Conservation (phyloP, 2,113 vertebrate genomes). For the Gnathonemus longibarbis region DNA sequence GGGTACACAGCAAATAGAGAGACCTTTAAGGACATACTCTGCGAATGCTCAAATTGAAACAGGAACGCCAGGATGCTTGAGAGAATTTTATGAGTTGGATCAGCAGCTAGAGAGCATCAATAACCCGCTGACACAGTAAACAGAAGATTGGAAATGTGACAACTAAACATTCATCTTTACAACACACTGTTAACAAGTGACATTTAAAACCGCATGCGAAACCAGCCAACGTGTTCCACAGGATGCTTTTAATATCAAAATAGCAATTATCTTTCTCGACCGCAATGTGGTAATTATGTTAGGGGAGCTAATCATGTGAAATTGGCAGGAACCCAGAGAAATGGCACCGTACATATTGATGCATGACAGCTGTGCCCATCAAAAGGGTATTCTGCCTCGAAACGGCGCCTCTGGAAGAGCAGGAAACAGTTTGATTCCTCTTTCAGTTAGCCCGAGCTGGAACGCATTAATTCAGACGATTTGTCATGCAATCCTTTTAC, state of each 20-base stretch:
- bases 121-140: not conserved
- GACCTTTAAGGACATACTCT: not conserved
- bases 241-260: slow-evolving; percentile 41
- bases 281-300: slow-evolving; percentile 46
- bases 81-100: not conserved
- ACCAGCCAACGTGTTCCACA: slow-evolving; percentile 28
- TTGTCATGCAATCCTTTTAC: slow-evolving; percentile 54
- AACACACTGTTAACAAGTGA: slow-evolving; percentile 1
- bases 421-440: slow-evolving; percentile 46
- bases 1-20: not conserved
- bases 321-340: slow-evolving; percentile 16
- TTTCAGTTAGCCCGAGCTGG: slow-evolving; percentile 28
- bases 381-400: slow-evolving; percentile 37
- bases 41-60: not conserved
- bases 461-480: slow-evolving; percentile 56
- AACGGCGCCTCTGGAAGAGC: slow-evolving; percentile 39
- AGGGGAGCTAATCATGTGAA: slow-evolving; percentile 36
- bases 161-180: not conserved
- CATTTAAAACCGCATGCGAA: slow-evolving; percentile 11
- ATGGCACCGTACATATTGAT: slow-evolving; percentile 32
- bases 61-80: not conserved
- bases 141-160: not conserved
- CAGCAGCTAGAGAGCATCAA: not conserved
- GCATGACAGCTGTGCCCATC: slow-evolving; percentile 49
- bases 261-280: slow-evolving; percentile 43